Conservation (phyloP, 2,888 invertebrate genomes). For the Petrolisthes cinctipes region DNA sequence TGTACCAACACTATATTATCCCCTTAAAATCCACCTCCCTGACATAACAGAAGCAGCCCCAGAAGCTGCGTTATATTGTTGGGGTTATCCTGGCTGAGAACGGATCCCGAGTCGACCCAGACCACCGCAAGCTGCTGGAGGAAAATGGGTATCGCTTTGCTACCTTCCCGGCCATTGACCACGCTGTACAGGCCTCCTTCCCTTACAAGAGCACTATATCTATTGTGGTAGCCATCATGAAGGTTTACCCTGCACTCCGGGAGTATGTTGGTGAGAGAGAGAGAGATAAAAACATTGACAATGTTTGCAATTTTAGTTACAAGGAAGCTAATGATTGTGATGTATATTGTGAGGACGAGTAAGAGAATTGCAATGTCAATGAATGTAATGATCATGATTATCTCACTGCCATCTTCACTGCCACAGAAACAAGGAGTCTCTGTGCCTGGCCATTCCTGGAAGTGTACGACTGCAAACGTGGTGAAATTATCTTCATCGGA, state of each 20-base stretch:
- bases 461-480: conserved; percentile 69
- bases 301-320: too few species aligned
- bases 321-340: too few species aligned
- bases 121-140: conserved; percentile 66
- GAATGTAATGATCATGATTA: too few species aligned
- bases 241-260: conserved; percentile 70
- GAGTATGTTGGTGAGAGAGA: conserved; percentile 69
- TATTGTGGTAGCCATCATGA: conserved; percentile 70
- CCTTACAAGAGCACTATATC: conserved; percentile 71
- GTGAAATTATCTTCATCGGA: conserved; percentile 70
- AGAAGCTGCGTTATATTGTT: conserved; percentile 70
- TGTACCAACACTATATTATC: too few species aligned
- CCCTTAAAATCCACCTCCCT: too few species aligned
- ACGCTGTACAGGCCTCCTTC: conserved; percentile 70
- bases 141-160: conserved; percentile 70
- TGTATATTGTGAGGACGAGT: too few species aligned
- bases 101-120: conserved; percentile 65
- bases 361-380: too few species aligned
- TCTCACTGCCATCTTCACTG: too few species aligned
- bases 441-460: conserved; percentile 72
- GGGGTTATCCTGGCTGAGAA: conserved; percentile 69
- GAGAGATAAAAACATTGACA: too few species aligned
- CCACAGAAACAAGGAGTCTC: conserved; percentile 67
- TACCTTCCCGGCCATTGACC: conserved; percentile 70
- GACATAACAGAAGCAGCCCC: conserved; percentile 66